A percentile compares a stretch with the other conserved stretches of the same genome.
Conservation (phyloP, 2,888 invertebrate species). For the Lacanobia oleracea region DNA sequence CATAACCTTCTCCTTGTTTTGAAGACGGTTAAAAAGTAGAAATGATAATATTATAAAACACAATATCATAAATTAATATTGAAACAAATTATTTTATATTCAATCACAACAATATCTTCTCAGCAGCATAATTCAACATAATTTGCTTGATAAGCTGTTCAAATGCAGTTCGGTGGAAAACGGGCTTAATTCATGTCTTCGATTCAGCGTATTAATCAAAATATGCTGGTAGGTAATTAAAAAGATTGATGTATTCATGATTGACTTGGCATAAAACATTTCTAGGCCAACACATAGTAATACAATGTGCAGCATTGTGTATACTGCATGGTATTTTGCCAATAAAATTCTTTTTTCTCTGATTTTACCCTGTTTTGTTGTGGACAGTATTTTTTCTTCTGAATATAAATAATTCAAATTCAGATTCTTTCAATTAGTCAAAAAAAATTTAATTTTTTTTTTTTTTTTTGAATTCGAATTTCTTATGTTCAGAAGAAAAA, state of each 20-base stretch:
- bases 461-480: too few relatives aligned
- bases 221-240: neutral
- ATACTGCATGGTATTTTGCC: too few relatives aligned
- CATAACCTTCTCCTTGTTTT: too few relatives aligned
- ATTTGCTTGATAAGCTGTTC: conserved; percentile 5
- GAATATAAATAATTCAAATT: too few relatives aligned
- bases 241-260: neutral
- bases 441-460: too few relatives aligned
- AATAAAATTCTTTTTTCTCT: too few relatives aligned
- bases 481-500: too few relatives aligned
- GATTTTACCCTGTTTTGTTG: too few relatives aligned
- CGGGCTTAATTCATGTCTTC: neutral
- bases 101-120: neutral
- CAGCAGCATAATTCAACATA: neutral
- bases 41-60: neutral
- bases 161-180: neutral
- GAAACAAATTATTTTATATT: neutral
- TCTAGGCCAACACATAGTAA: neutral
- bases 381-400: too few relatives aligned
- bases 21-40: neutral
- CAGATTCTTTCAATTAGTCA: too few relatives aligned
- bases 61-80: neutral
- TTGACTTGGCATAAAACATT: neutral
- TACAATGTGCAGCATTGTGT: too few relatives aligned
- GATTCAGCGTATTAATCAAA: neutral